Evolutionary conservation across 2,888 invertebrate genomes (phyloP), one percentile per base, ranked within the genome.

Genomic region (Lamproptera curius): DNA sequence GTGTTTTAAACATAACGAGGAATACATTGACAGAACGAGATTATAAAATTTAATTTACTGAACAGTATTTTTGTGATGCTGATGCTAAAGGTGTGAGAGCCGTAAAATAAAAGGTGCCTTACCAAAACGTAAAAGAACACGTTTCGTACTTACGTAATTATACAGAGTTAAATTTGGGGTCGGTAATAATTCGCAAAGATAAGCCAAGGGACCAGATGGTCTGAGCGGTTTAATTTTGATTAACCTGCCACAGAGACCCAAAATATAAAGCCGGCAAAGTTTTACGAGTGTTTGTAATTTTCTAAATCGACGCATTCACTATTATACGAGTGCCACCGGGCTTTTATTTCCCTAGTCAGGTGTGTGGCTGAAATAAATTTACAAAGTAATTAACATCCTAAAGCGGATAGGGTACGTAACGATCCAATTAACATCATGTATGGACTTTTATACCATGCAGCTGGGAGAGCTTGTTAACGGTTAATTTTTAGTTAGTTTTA

Each of bases 161-260:
- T 31, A 31, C 33, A 34, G 16, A 43, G 34, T 36, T 49, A 38
- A 49, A 40, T 13, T 17, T 35, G 28, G 48, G 49, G 43, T 49
- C 39, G 39, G 49, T 36, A 28, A 49, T 49, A 49, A 49, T 43
- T 49, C 35, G 39, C 43, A 43, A 40, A 39, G 49, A 49, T 49
- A 49, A 49, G 49, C 40, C 17, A 23, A 17, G 43, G 39, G 35
- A 43, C 35, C 39, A 43, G 43, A 49, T 34, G 40, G 49, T 39
- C 8, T 17, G 40, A 28, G 39, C 34, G 28, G 28, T 33, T 44
- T 43, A 40, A 49, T 49, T 49, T 49, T 49, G 49, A 40, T 49
- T 49, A 49, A 49, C 43, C 49, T 35, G 42, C 38, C 34, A 34
- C 38, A 16, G 17, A 28, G 28, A 41, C 36, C 28, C 15, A 39